Percentiles rank a stretch among this genome's conserved stretches.
Conservation (phyloP, 2,888 invertebrate species). For the Mesopsocus fuscifrons region DNA sequence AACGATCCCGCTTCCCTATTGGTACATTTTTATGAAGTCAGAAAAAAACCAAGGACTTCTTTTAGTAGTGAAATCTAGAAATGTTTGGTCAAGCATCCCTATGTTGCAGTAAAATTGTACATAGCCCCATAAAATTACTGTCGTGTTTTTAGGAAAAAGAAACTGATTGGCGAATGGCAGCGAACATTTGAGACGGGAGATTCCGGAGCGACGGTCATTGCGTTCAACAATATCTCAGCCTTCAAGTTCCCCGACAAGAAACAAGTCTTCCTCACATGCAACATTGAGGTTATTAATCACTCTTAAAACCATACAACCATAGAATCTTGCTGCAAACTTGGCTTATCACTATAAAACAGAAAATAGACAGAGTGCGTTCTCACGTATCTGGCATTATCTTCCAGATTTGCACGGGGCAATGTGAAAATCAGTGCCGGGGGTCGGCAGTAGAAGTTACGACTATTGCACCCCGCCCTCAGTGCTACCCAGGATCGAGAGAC, state of each 20-base stretch:
- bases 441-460: slow-evolving; percentile 7
- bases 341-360: no score
- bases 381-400: no score
- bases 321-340: no score
- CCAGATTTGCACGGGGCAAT: slow-evolving; percentile 20
- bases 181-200: slow-evolving; percentile 36
- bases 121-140: no score
- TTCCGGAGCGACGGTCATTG: slow-evolving; percentile 40
- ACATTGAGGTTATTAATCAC: slow-evolving; percentile 45
- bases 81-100: no score
- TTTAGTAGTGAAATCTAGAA: no score
- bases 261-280: slow-evolving; percentile 52
- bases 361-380: no score
- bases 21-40: no score
- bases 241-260: slow-evolving; percentile 56
- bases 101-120: no score
- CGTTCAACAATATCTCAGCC: slow-evolving; percentile 46
- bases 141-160: slow-evolving; percentile 37
- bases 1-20: no score
- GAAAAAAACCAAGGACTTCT: no score
- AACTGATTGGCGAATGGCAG: slow-evolving; percentile 43
- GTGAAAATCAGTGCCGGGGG: slow-evolving; percentile 18
- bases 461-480: slow-evolving; percentile 13
- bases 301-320: no score
- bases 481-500: slow-evolving; percentile 19